Evolutionary conservation across 2,888 invertebrate species (phyloP), one percentile per base, ranked within the genome.

Genomic region (Argyra leucocephala): DNA sequence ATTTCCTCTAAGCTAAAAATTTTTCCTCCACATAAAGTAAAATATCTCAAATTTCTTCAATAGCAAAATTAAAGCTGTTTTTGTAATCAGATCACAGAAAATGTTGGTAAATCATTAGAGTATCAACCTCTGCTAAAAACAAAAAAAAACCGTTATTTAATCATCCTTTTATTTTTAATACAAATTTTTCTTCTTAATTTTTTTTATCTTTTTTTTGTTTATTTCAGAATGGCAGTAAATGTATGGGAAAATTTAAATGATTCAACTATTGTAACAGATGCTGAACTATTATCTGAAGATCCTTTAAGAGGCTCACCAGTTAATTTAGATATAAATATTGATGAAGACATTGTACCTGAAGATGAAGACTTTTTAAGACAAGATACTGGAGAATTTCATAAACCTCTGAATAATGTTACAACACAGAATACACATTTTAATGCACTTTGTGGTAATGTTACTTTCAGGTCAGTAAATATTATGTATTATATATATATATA

Each of bases 371-470:
- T 48, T 5, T 48, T 48, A 48, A 48, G 18, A 18, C 67, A 67
- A 72, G 24, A 81, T 22, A 57, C 61, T 7, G 82, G 10, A 71
- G 76, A 48, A 48, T 48, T 48, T 48, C 48, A 48, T 48, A 48
- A 18, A 48, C 48, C 48, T 2, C 18, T 48, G 15, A 18, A 48
- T 48, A 48, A 48, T 48, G 48, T 48, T 18, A 48, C 48, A 48
- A 75, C 81, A 63, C 75, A 82, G 59, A 74, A 82, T 66, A 78
- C 81, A 71, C 76, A 78, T 57, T 75, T 83, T 70, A 76, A 77
- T 60, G 82, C 82, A 9, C 76, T 83, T 64, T 84, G 84, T 69
- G 85, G 85, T 31, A 84, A 84, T 70, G 76, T 85, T 63, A 81
- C 82, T 10, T 74, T 78, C 62, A 79, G 79, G 78, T 78, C 64